These are phyloP conservation scores for Stichopus chloronotus DNA, from an alignment of 35 echinoderm and acorn worm genomes.

Conservation along the genomic window DNA sequence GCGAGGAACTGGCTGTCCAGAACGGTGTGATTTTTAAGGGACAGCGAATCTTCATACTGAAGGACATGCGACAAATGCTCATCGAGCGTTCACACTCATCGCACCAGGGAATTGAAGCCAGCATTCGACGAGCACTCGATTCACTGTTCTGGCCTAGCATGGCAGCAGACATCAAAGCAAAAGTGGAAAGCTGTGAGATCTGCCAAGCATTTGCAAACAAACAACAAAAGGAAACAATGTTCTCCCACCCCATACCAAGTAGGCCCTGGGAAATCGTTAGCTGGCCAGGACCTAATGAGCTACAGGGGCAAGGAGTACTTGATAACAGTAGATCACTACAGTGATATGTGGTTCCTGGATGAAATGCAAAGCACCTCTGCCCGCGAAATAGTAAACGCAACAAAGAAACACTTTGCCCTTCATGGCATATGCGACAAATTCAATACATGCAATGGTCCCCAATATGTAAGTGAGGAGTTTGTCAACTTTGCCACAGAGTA, in stretches of 20 bases:
- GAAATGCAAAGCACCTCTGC: constrained; percentile 41
- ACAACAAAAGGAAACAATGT: constrained; percentile 70
- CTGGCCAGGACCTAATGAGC: constrained; percentile 61
- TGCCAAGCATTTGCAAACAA: constrained; percentile 58
- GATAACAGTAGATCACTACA: constrained; percentile 66
- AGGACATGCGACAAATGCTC: constrained; percentile 37
- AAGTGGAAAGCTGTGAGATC: constrained; percentile 45
- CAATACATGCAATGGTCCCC: too few species aligned
- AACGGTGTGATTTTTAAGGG: constrained; percentile 58
- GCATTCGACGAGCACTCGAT: constrained; percentile 67
- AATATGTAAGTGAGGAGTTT: too few species aligned
- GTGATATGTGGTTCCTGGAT: constrained; percentile 65
- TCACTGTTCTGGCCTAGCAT: constrained; percentile 74
- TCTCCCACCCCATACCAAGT: constrained; percentile 52
- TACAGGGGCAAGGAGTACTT: constrained; percentile 62
- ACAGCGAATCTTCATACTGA: constrained; percentile 50
- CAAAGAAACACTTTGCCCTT: too few species aligned
- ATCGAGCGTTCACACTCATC: constrained; percentile 35
- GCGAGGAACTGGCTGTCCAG: constrained; percentile 74
- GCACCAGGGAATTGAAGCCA: constrained; percentile 71
- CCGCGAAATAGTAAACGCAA: neutral
- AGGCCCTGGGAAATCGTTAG: constrained; percentile 59
- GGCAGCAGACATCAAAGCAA: constrained; percentile 50
- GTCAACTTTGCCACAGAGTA: too few species aligned
- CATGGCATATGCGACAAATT: too few species aligned